A percentile compares a stretch with the other conserved stretches of the same genome.
These are phyloP conservation scores for Patella depressa DNA, from an alignment of 2,888 invertebrate species.

Conservation along the genomic window DNA sequence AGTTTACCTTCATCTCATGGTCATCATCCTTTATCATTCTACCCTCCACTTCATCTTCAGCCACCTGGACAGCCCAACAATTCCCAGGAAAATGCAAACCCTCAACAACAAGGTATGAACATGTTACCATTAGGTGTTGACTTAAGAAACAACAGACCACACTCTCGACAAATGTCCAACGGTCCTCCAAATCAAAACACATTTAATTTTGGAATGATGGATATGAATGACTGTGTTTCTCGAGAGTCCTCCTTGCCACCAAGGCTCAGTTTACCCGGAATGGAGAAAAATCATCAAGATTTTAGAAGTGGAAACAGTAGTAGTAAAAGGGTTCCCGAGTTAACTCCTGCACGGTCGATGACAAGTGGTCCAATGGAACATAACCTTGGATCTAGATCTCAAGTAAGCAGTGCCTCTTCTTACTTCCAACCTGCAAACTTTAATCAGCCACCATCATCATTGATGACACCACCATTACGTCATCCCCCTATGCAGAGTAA, in stretches of 20 bases:
- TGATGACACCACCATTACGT: slow-evolving; percentile 55
- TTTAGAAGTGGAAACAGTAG: background rate
- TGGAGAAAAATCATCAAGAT: background rate
- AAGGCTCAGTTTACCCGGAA: background rate
- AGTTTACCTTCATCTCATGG: slow-evolving; percentile 33
- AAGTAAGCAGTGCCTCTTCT: slow-evolving; percentile 22
- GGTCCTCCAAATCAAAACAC: slow-evolving; percentile 34
- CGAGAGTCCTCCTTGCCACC: background rate
- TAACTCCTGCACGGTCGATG: background rate
- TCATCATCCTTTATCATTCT: slow-evolving; percentile 47
- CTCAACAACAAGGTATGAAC: slow-evolving; percentile 18
- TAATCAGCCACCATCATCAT: slow-evolving; percentile 43
- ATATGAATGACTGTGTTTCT: slow-evolving; percentile 22
- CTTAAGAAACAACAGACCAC: slow-evolving; percentile 37
- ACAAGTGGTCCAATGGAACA: slow-evolving; percentile 5
- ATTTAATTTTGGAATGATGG: slow-evolving; percentile 19
- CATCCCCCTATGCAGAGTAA: slow-evolving; percentile 51
- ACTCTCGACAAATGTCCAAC: slow-evolving; percentile 40
- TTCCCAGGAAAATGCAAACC: background rate
- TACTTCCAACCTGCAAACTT: slow-evolving; percentile 47
- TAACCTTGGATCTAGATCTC: background rate
- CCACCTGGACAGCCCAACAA: slow-evolving; percentile 15
- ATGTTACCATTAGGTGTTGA: slow-evolving; percentile 29
- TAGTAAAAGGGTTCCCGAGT: background rate
- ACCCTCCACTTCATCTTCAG: slow-evolving; percentile 36